These are phyloP conservation scores for Lagodon rhomboides DNA, from an alignment of 2,797 vertebrate species.

Conservation along the genomic window DNA sequence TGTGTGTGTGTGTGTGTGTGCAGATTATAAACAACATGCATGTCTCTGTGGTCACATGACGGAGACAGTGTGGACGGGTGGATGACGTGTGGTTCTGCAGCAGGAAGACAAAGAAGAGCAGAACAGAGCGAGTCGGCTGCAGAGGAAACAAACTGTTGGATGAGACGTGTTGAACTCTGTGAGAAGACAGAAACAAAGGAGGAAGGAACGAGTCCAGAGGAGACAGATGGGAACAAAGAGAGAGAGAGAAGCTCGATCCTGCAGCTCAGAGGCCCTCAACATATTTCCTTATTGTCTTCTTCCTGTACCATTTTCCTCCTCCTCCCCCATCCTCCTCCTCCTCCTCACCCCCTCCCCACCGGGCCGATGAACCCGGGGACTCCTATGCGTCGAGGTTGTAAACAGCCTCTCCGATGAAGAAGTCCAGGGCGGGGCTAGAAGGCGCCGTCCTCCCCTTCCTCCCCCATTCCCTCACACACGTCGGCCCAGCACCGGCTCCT, in stretches of 20 bases:
- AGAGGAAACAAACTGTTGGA: not conserved
- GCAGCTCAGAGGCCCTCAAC: constrained; percentile 41
- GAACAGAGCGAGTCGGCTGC: too few species aligned
- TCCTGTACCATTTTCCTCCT: constrained; percentile 50
- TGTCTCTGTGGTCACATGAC: not conserved
- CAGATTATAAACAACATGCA: constrained; percentile 6
- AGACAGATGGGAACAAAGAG: constrained; percentile 21
- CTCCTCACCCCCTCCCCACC: constrained; percentile 37
- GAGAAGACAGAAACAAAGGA: constrained; percentile 9
- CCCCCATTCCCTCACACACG: constrained; percentile 15
- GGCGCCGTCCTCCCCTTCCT: not conserved
- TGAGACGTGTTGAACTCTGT: too few species aligned
- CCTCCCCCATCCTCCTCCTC: constrained; percentile 1
- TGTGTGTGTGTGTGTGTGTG: not conserved
- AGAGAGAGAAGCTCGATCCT: constrained; percentile 3
- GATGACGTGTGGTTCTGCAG: not conserved
- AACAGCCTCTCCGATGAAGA: constrained; percentile 79
- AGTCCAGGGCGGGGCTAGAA: constrained; percentile 76
- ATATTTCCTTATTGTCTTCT: constrained; percentile 62
- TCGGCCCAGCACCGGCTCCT: constrained; percentile 60
- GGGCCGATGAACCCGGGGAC: constrained; percentile 77
- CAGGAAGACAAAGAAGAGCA: not conserved
- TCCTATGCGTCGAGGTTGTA: constrained; percentile 72
- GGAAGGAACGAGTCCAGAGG: not conserved
- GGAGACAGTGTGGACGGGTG: not conserved